A percentile compares a stretch with the other conserved stretches of the same genome.
These are phyloP conservation scores for Eulithis testata DNA, from an alignment of 2,888 invertebrate genomes.

Conservation along the genomic window DNA sequence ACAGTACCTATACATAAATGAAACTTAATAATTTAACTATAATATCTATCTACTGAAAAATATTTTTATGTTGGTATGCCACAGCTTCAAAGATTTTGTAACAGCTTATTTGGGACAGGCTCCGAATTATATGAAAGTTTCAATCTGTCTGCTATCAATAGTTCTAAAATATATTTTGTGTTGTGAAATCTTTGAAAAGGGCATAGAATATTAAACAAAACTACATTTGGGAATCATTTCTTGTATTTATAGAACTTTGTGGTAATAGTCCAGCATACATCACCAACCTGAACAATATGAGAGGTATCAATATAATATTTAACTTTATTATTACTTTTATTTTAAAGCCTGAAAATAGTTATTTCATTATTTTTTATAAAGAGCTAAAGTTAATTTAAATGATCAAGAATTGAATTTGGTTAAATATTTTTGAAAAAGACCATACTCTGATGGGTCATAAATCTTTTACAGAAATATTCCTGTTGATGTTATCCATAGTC, in stretches of 20 bases:
- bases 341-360: slow-evolving; percentile 49
- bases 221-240: slow-evolving; percentile 85
- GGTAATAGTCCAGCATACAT: slow-evolving; percentile 86
- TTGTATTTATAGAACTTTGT: slow-evolving; percentile 86
- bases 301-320: slow-evolving; percentile 84
- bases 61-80: slow-evolving; percentile 15
- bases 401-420: slow-evolving; percentile 46
- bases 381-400: slow-evolving; percentile 42
- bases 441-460: slow-evolving; percentile 88
- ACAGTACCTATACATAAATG: background rate
- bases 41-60: background rate
- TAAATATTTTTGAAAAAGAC: slow-evolving; percentile 67
- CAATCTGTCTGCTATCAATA: background rate
- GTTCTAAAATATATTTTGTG: background rate
- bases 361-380: slow-evolving; percentile 41
- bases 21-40: background rate
- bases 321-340: slow-evolving; percentile 63
- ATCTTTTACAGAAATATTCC: slow-evolving; percentile 92
- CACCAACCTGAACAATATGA: slow-evolving; percentile 84
- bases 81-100: slow-evolving; percentile 59
- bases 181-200: slow-evolving; percentile 66
- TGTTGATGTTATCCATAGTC: slow-evolving; percentile 86
- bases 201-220: slow-evolving; percentile 65
- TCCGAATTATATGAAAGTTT: background rate
- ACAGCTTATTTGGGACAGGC: background rate